Conservation (phyloP, 2,797 vertebrate species). For the Naso thynnoides region DNA sequence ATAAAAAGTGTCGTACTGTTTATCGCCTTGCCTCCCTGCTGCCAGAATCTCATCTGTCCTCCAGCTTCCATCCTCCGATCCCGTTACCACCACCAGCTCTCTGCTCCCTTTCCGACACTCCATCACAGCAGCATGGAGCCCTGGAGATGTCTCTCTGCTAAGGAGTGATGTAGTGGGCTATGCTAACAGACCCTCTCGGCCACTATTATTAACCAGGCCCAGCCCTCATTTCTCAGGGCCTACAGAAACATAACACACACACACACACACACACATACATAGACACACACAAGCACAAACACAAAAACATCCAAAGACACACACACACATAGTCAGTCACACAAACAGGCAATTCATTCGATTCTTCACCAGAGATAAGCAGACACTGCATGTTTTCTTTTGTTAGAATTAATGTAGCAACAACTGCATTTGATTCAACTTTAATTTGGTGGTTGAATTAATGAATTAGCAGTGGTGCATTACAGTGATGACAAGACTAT, state of each 20-base stretch:
- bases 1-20: conserved; percentile 25
- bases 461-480: conserved; percentile 75
- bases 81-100: conserved; percentile 71
- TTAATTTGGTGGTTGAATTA: conserved; percentile 73
- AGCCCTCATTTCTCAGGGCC: conserved; percentile 74
- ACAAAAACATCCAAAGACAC: conserved; percentile 32
- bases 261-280: conserved; percentile 12
- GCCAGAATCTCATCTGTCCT: conserved; percentile 62
- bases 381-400: conserved; percentile 57
- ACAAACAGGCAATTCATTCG: conserved; percentile 33
- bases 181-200: conserved; percentile 79
- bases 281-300: conserved; percentile 41
- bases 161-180: conserved; percentile 81
- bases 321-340: conserved; percentile 39
- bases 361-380: conserved; percentile 54
- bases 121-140: conserved; percentile 75
- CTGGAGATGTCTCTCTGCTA: conserved; percentile 77
- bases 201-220: conserved; percentile 79
- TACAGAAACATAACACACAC: conserved; percentile 52
- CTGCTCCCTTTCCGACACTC: conserved; percentile 68
- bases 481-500: conserved; percentile 71
- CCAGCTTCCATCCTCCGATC: conserved; percentile 59
- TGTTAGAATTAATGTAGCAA: conserved; percentile 66
- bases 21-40: conserved; percentile 32
- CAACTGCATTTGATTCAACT: conserved; percentile 66